A percentile compares a stretch with the other conserved stretches of the same genome.
Evolutionary conservation across 2,797 vertebrate genomes (phyloP).

Genomic region (Scomberomorus guttatus): DNA sequence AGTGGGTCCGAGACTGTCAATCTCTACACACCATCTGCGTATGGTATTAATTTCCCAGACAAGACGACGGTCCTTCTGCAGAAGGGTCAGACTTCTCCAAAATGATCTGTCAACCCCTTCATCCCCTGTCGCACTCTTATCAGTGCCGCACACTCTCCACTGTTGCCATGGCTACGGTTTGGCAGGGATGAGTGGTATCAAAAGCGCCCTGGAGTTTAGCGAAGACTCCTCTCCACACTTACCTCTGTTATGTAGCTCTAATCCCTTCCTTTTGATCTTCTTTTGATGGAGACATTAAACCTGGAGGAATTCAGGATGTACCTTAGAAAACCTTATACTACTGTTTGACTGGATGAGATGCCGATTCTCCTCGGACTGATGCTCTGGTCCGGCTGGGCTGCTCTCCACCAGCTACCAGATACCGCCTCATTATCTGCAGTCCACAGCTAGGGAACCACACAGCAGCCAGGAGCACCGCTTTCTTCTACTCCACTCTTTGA

Average conservation of each 20-base stretch:
- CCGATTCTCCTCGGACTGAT: conserved; percentile 52
- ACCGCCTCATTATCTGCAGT: conserved; percentile 78
- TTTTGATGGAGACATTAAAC: conserved; percentile 82
- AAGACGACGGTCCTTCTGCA: conserved; percentile 71
- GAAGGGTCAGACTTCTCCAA: conserved; percentile 85
- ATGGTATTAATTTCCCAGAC: conserved; percentile 79
- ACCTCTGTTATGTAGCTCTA: conserved; percentile 82
- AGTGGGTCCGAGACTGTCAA: conserved; percentile 71
- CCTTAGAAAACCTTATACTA: conserved; percentile 52
- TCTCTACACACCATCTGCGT: conserved; percentile 82
- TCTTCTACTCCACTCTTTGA: conserved; percentile 67
- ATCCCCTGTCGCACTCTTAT: conserved; percentile 84
- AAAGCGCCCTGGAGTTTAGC: conserved; percentile 78
- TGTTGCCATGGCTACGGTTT: conserved; percentile 88
- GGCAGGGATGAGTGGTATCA: conserved; percentile 81
- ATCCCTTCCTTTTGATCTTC: conserved; percentile 81
- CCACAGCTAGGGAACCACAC: conserved; percentile 66
- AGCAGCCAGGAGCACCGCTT: conserved; percentile 52
- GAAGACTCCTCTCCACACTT: conserved; percentile 78
- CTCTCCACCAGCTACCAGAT: conserved; percentile 70
- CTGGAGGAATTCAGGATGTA: conserved; percentile 72
- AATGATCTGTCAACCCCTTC: conserved; percentile 87
- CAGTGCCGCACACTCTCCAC: conserved; percentile 78
- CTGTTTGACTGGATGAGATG: conserved; percentile 66
- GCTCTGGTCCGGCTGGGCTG: conserved; percentile 52